A percentile compares a stretch with the other conserved stretches of the same genome.
Conservation (phyloP, 2,888 invertebrate species). For the Pherbina coryleti region DNA sequence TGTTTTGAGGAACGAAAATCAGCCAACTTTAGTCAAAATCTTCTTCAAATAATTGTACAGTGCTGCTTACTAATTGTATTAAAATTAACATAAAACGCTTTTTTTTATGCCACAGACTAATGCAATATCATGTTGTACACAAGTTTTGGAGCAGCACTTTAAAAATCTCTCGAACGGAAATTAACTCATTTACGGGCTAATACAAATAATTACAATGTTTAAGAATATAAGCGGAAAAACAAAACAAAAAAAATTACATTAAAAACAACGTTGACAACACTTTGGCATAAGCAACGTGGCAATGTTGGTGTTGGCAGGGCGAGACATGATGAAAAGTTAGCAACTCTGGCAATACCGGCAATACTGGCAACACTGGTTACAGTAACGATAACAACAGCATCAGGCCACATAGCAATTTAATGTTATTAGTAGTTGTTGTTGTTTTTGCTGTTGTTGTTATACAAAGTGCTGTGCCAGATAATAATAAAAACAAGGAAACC, state of each 20-base stretch:
- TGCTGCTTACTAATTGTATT: too few relatives aligned
- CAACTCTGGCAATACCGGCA: not conserved
- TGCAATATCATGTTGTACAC: not conserved
- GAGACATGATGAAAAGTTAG: too few relatives aligned
- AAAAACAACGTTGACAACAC: constrained; percentile 33
- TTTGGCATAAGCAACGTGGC: not conserved
- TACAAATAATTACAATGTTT: constrained; percentile 21
- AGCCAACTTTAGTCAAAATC: too few relatives aligned
- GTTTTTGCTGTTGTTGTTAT: constrained; percentile 13
- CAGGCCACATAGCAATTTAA: constrained; percentile 34
- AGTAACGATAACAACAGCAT: not conserved
- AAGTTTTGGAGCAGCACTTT: not conserved
- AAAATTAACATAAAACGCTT: too few relatives aligned
- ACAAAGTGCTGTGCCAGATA: not conserved
- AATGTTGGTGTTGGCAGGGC: too few relatives aligned
- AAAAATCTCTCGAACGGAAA: constrained; percentile 9
- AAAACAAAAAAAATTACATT: constrained; percentile 12
- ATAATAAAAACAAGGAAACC: too few relatives aligned
- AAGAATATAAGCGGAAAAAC: constrained; percentile 16
- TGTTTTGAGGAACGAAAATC: too few relatives aligned
- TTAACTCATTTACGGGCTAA: constrained; percentile 24
- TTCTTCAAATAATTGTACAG: too few relatives aligned
- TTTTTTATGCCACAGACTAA: too few relatives aligned
- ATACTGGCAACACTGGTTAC: not conserved
- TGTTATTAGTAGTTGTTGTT: constrained; percentile 31